Conservation (phyloP, 37 sponge, comb jelly and placozoan genomes). For the Halisarca cf. caerulea region DNA sequence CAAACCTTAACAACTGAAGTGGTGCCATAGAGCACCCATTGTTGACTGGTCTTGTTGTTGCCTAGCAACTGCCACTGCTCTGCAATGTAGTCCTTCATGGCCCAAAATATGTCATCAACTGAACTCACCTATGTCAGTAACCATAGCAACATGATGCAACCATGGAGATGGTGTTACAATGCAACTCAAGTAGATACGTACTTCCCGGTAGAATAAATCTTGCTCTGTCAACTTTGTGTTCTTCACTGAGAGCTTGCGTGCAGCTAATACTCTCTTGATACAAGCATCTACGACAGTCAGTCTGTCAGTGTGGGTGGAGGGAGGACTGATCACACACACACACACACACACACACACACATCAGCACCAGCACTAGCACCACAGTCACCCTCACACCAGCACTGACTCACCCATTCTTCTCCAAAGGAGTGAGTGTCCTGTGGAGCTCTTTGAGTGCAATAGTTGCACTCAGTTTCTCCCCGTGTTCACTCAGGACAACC, state of each 20-base stretch:
- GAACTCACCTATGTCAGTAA: constrained; percentile 22
- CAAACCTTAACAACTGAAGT: constrained; percentile 10
- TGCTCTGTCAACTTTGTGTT: constrained; percentile 32
- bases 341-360: not conserved
- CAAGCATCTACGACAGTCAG: constrained; percentile 12
- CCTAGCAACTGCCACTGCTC: constrained; percentile 5
- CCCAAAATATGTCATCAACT: constrained; percentile 19
- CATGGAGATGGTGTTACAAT: too few relatives aligned
- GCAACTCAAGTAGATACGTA: too few relatives aligned
- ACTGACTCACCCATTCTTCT: constrained; percentile 44
- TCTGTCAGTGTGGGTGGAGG: too few relatives aligned
- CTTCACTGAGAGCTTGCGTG: constrained; percentile 2
- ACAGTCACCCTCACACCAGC: not conserved
- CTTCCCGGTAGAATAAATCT: constrained; percentile 49
- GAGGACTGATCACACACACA: too few relatives aligned
- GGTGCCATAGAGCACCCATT: not conserved
- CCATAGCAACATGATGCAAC: too few relatives aligned
- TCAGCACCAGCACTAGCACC: not conserved
- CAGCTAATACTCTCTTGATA: constrained; percentile 24
- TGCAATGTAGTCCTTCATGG: not conserved
- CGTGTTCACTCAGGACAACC: constrained; percentile 70
- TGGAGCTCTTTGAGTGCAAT: constrained; percentile 61
- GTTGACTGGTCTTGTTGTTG: not conserved
- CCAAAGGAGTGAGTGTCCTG: not conserved
- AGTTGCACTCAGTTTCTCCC: constrained; percentile 74